These are phyloP conservation scores for Oscheius sp. DNA, from an alignment of 1,140 invertebrate genomes.

Conservation along the genomic window DNA sequence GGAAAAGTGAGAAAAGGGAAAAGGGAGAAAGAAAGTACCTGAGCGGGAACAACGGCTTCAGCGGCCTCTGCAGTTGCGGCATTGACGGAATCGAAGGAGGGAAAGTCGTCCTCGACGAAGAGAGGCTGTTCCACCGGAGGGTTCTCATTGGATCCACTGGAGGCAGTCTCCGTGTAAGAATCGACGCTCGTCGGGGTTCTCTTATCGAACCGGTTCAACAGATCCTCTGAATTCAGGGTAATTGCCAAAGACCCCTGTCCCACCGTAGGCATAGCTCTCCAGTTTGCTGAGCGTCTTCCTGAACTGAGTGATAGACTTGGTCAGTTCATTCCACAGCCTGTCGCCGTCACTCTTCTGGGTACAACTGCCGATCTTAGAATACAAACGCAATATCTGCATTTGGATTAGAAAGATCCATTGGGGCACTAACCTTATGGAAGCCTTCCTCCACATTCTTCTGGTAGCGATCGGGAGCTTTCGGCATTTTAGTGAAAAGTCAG, in stretches of 20 bases:
- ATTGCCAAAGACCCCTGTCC: not conserved
- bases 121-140: not conserved
- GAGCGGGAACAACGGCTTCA: no score
- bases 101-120: not conserved
- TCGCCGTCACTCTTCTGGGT: not conserved
- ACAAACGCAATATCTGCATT: not conserved
- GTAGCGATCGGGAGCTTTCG: not conserved
- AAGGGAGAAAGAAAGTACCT: no score
- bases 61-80: no score
- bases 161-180: not conserved
- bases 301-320: constrained; percentile 10
- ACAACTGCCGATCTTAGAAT: not conserved
- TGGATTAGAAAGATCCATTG: not conserved
- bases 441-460: not conserved
- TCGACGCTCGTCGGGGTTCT: not conserved
- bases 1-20: no score
- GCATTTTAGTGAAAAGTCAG: not conserved
- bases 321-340: constrained; percentile 1
- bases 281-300: constrained; percentile 14
- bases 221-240: not conserved
- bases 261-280: not conserved
- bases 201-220: not conserved
- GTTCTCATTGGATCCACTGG: not conserved
- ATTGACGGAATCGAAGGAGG: not conserved
- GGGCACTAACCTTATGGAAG: not conserved